Base-by-base conservation (phyloP, 2,888 invertebrate species). In the Microdon myrmicae region DNA sequence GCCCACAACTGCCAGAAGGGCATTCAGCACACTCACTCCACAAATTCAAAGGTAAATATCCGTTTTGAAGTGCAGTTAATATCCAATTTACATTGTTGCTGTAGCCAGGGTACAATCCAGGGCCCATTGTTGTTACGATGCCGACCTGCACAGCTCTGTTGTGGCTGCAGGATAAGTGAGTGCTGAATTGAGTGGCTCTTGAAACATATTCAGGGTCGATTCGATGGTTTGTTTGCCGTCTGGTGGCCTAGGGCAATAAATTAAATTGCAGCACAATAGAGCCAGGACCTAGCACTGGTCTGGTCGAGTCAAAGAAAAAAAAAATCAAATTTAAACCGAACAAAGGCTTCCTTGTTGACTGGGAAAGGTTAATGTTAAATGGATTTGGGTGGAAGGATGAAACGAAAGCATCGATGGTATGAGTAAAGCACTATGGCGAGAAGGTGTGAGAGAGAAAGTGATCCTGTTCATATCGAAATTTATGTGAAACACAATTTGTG, bases 191-290 rank as follows among this genome's bases (percentile, higher is more conserved):
- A 55, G 48, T 55, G 49, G 43, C 44, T 49, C 61, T 55, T 44
- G 55, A 61, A 61, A 49, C 55, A 49, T 49, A 61, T 61, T 61
- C 31, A 39, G 61, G 61, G 61, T 61, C 55, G 61, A 49, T 45
- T 61, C 61, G 44, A 61, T 55, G 55, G 61, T 45, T 55, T 61
- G 55, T 56, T 61, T 61, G 61, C 56, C 55, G 61, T 61, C 61
- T 61, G 49, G 44, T 55, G 55, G 61, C 61, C 56, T 39, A 4
- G 23, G 22, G 61, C 39, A 49, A 61, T 61, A 61, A 61, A 61
- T 61, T 44, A 61, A 55, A 61, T 49, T 56, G 49, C 55, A 28
- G 34, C 44, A 61, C 61, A 61, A 55, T 55, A 56, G 47, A 54
- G 35, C 20, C 54, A 39, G 32, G 28, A 10, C 28, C 19, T 29